phyloP scores from a whole-genome alignment of 1,140 invertebrate genomes.

The Thaumatotibia leucotreta region DNA sequence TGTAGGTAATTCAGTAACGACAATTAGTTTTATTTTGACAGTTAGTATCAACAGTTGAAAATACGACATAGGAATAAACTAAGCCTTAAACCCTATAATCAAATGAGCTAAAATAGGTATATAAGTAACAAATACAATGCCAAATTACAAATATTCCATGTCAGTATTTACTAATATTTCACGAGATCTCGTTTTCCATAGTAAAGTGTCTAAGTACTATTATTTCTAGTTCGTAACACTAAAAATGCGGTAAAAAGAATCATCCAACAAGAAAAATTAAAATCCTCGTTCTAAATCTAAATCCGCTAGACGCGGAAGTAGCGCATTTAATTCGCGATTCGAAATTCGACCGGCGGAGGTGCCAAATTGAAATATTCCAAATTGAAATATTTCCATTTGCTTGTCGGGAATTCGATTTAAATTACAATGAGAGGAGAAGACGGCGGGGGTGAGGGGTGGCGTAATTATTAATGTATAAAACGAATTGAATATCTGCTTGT shows the following conservation, averaged over 20 bases:
- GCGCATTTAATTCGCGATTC: constrained; percentile 30
- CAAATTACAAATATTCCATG: too few relatives aligned
- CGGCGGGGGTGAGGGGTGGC: constrained; percentile 19
- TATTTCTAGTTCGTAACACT: neutral
- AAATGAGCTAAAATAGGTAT: too few relatives aligned
- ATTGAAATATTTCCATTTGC: constrained; percentile 73
- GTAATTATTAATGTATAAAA: constrained; percentile 56
- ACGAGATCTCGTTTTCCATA: too few relatives aligned
- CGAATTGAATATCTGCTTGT: constrained; percentile 52
- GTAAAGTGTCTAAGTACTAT: neutral
- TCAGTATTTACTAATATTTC: too few relatives aligned
- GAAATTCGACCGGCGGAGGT: constrained; percentile 43
- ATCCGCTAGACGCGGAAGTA: neutral
- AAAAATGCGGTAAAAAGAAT: too few relatives aligned
- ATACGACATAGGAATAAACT: too few relatives aligned
- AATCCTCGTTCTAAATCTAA: neutral
- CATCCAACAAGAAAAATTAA: too few relatives aligned
- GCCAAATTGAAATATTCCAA: constrained; percentile 30
- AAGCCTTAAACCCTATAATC: too few relatives aligned
- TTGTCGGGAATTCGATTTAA: constrained; percentile 67
- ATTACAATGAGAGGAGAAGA: constrained; percentile 53
- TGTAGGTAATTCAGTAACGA: neutral
- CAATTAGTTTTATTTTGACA: too few relatives aligned
- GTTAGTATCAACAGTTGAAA: too few relatives aligned
- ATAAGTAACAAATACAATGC: too few relatives aligned